Evolutionary conservation across 2,113 vertebrate species (phyloP), one percentile per base, ranked within the genome.

Genomic region (Pampusana beccarii): DNA sequence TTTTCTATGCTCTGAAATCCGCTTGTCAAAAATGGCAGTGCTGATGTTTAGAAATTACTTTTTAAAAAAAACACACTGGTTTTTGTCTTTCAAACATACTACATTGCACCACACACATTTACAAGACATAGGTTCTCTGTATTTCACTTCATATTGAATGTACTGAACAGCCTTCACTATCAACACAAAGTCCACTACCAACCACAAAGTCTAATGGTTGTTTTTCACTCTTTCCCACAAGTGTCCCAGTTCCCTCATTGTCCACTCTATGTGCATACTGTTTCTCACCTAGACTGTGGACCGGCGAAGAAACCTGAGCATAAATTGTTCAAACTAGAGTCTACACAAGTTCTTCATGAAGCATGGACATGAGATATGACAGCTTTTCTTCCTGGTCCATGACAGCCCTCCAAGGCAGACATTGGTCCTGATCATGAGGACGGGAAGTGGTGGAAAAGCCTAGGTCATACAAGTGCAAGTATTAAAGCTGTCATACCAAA

Each of bases 181-280:
- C 28, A 62, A 65, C 5, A 31, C 18, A 10, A 72, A 66, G 8
- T 21, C 62, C 40, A 51, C 6, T 6, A 50, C 3, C 13, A 85
- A 21, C 6, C 40, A 61, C 20, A 44, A 65, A 70, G 5, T 11
- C 29, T 25, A 31, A 20, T 13, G 4, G 3, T 17, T 60, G 14
- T 19, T 84, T 80, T 66, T 80, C 7, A 31, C 1, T 13, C 16
- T 10, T 66, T 77, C 15, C 29, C 13, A 34, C 16, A 66, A 44
- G 9, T 33, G 15, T 17, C 24, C 36, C 9, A 2, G 5, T 33
- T 38, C 24, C 20, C 12, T 75, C 9, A 24, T 23, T 26, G 34
- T 29, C 4, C 42, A 13, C 28, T 73, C 10, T 11, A 25, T 0
- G 0, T 16, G 3, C 10, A 20, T 16, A 31, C 13, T 19, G 0